Conservation (phyloP, 2,888 invertebrate genomes). For the Strigamia crassipes region DNA sequence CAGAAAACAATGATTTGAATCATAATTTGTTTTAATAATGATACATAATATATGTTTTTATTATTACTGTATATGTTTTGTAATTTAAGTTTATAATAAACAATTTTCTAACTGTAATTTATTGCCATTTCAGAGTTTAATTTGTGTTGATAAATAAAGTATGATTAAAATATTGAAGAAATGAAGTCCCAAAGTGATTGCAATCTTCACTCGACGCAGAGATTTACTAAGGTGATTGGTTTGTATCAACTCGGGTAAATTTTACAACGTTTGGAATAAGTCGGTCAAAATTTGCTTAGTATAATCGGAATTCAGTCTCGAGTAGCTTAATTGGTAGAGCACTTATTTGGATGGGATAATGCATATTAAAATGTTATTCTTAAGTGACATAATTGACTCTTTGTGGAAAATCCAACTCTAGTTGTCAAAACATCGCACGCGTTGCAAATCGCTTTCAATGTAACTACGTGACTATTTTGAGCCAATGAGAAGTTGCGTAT, state of each 20-base stretch:
- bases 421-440: too few relatives aligned
- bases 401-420: too few relatives aligned
- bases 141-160: background rate
- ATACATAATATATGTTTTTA: background rate
- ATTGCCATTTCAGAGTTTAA: background rate
- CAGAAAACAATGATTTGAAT: background rate
- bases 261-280: background rate
- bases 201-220: background rate
- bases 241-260: background rate
- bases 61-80: background rate
- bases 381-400: too few relatives aligned
- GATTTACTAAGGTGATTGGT: background rate
- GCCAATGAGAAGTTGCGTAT: too few relatives aligned
- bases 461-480: too few relatives aligned
- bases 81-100: background rate
- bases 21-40: too few relatives aligned
- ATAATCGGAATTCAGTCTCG: too few relatives aligned
- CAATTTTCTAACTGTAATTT: background rate
- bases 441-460: too few relatives aligned
- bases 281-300: too few relatives aligned
- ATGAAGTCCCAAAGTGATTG: background rate
- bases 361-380: too few relatives aligned
- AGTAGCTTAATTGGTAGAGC: too few relatives aligned
- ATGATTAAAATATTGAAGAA: background rate
- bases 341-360: too few relatives aligned